These are phyloP conservation scores for Tor tambroides DNA, from an alignment of 2,113 vertebrate species.

Conservation along the genomic window DNA sequence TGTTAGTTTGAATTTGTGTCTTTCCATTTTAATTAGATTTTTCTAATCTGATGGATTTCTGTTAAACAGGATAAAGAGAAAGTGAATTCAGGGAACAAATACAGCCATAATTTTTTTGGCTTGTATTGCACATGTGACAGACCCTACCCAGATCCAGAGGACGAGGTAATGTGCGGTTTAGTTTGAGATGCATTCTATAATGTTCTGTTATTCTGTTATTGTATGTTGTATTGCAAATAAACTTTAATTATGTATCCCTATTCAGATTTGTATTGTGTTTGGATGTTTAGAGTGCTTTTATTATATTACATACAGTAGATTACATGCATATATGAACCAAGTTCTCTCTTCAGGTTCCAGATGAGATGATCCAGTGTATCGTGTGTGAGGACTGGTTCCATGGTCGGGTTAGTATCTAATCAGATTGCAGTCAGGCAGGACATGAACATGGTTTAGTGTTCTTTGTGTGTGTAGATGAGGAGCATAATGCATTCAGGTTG, in stretches of 20 bases:
- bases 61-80: slow-evolving; percentile 86
- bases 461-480: not conserved
- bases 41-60: not conserved
- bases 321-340: not conserved
- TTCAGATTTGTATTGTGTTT: not conserved
- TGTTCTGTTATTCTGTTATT: not conserved
- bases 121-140: slow-evolving; percentile 92
- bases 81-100: slow-evolving; percentile 89
- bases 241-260: not conserved
- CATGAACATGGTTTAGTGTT: not conserved
- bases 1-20: not conserved
- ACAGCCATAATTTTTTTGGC: slow-evolving; percentile 96
- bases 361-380: slow-evolving; percentile 99
- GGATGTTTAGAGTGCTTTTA: not conserved
- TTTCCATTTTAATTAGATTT: not conserved
- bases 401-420: slow-evolving; percentile 84
- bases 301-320: not conserved
- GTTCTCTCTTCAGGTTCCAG: slow-evolving; percentile 72
- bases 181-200: not conserved
- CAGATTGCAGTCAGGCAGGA: not conserved
- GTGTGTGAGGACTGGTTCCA: slow-evolving; percentile 99
- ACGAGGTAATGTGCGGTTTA: slow-evolving; percentile 80
- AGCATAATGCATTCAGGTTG: not conserved
- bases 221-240: not conserved
- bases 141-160: slow-evolving; percentile 97